Base-by-base conservation (phyloP, 2,888 invertebrate genomes). In the Himalopsyche kuldschensis region DNA sequence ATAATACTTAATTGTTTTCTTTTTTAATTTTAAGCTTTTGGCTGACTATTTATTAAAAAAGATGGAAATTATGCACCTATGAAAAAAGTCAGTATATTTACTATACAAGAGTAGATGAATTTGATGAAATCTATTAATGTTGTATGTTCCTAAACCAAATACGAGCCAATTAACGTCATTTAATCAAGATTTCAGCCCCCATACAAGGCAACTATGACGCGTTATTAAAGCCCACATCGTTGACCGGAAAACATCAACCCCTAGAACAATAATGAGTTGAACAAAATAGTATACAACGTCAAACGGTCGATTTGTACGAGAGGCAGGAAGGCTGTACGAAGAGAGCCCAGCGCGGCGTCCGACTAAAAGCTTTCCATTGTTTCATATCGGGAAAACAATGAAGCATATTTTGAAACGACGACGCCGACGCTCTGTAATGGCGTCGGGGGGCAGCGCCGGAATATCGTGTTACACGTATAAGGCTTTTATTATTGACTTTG, bases 291-390 rank as follows among this genome's bases (percentile, higher is more conserved):
- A 20, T 55, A 55, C 24, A 55, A 55, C 55, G 55, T 20, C 55
- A 55, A 55, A 55, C 55, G 55, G 55, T 55, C 55, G 55, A 55
- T 55, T 55, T 55, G 55, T 55, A 55, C 75, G 63, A 79, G 30
- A 24, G 75, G 75, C 31, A 27, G 30, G 24, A 3, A 78, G 24
- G 41, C n/a, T 35, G 32, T 24, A 24, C 46, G 48, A 46, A 31
- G 75, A 77, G 82, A 46, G 47, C 31, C 15, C 79, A 47, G 77
- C 41, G 15, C 41, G 41, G 41, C 41, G 41, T 41, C n/a, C 31
- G 69, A 55, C 85, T 85, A 85, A 85, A 85, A 85, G 85, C 85
- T 84, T 85, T 85, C 81, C 85, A 83, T 85, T 85, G 85, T 85
- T 85, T 85, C 85, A 85, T 84, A 85, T 78, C 82, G 81, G 82